Evolutionary conservation across 2,797 vertebrate species (phyloP).

Genomic region (Helostoma temminkii): DNA sequence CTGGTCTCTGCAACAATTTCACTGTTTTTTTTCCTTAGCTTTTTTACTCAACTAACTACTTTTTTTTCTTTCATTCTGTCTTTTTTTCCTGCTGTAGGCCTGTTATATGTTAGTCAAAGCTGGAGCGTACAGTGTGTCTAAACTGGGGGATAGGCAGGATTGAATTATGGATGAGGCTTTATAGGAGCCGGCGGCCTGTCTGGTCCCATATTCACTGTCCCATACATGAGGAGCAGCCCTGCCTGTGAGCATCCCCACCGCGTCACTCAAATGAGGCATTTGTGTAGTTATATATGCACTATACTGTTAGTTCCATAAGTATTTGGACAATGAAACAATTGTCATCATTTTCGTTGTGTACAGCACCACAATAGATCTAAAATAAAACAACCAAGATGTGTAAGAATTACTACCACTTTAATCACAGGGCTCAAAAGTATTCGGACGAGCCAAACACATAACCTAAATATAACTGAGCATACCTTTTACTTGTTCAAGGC

Average conservation of each 20-base stretch:
- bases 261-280: constrained; percentile 61
- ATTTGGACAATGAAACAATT: neutral
- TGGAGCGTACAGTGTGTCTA: constrained; percentile 56
- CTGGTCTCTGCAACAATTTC: constrained; percentile 13
- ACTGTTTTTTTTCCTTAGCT: constrained; percentile 17
- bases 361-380: too few relatives aligned
- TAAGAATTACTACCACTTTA: too few relatives aligned
- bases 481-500: too few relatives aligned
- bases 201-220: constrained; percentile 72
- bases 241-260: constrained; percentile 58
- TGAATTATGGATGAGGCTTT: constrained; percentile 81
- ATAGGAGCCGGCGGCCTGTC: constrained; percentile 72
- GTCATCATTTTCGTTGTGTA: neutral
- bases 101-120: constrained; percentile 50
- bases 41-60: neutral
- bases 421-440: neutral
- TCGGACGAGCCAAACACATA: neutral
- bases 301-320: neutral
- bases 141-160: constrained; percentile 55
- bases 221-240: constrained; percentile 60
- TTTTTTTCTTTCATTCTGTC: constrained; percentile 1
- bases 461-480: neutral
- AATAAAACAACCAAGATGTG: too few relatives aligned
- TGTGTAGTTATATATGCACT: constrained; percentile 19
- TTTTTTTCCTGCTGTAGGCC: constrained; percentile 23